These are phyloP conservation scores for Pseudorasbora parva DNA, from an alignment of 2,113 vertebrate species.

Conservation along the genomic window DNA sequence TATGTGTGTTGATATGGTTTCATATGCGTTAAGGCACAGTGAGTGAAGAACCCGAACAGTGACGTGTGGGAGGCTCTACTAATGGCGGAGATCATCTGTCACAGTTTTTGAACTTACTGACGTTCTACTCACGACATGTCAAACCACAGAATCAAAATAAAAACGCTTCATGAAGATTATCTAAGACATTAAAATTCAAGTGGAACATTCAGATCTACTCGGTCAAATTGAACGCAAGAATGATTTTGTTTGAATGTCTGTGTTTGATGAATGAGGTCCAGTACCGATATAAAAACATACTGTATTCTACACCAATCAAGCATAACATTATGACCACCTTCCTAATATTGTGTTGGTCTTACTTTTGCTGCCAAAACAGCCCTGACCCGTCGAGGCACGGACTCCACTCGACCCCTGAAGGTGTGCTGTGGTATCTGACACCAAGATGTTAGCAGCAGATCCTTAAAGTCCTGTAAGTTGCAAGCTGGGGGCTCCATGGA, in stretches of 20 bases:
- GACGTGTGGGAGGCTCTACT: slow-evolving; percentile 31
- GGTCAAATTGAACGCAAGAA: not conserved
- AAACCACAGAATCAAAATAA: not conserved
- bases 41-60: slow-evolving; percentile 69
- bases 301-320: no score
- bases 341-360: no score
- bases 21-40: slow-evolving; percentile 81
- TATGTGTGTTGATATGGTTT: slow-evolving; percentile 65
- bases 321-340: no score
- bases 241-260: no score
- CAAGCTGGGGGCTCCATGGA: no score
- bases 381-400: no score
- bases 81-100: not conserved
- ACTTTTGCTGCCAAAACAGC: no score
- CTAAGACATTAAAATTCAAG: not conserved
- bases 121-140: not conserved
- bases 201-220: not conserved
- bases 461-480: no score
- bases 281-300: not conserved
- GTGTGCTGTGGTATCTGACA: no score
- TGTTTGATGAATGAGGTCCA: slow-evolving; percentile 1
- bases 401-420: no score
- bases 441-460: no score
- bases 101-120: not conserved
- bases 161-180: not conserved